A percentile compares a stretch with the other conserved stretches of the same genome.
Evolutionary conservation across 64 coral and sea anemone genomes (phyloP).

Genomic region (Porites australiensis): DNA sequence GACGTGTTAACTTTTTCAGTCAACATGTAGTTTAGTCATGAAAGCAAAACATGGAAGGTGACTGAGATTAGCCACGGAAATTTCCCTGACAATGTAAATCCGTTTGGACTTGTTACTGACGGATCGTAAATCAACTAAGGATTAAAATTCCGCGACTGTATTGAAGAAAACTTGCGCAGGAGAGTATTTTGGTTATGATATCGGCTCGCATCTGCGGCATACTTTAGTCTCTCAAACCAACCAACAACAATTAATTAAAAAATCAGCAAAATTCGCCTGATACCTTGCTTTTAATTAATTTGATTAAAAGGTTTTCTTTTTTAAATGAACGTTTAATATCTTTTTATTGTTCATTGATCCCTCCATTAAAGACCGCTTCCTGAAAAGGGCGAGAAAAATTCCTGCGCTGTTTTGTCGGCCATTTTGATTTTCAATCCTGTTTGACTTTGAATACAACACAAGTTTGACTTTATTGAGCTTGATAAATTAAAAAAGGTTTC

Average conservation of each 20-base stretch:
- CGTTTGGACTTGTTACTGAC: constrained; percentile 30
- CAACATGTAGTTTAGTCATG: not conserved
- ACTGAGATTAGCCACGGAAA: not conserved
- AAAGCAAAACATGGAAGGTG: not conserved
- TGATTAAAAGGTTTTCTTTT: constrained; percentile 4
- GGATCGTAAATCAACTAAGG: constrained; percentile 48
- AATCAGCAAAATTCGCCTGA: not conserved
- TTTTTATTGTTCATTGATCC: not conserved
- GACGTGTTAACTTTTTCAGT: not conserved
- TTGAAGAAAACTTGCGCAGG: not conserved
- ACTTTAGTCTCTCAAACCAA: not conserved
- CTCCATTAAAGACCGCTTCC: constrained; percentile 5
- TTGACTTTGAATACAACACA: not conserved
- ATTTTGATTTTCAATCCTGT: not conserved
- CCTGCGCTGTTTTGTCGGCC: not conserved
- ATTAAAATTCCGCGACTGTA: constrained; percentile 41
- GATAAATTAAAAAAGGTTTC: not conserved
- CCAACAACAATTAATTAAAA: not conserved
- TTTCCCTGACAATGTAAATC: constrained; percentile 36
- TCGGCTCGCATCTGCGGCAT: not conserved
- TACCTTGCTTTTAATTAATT: not conserved
- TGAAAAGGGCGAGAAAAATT: not conserved
- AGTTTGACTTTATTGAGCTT: not conserved
- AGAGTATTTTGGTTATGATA: not conserved
- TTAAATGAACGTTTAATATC: not conserved